Base-by-base conservation (phyloP, 2,888 invertebrate species). In the Mimumesa dahlbomi region DNA sequence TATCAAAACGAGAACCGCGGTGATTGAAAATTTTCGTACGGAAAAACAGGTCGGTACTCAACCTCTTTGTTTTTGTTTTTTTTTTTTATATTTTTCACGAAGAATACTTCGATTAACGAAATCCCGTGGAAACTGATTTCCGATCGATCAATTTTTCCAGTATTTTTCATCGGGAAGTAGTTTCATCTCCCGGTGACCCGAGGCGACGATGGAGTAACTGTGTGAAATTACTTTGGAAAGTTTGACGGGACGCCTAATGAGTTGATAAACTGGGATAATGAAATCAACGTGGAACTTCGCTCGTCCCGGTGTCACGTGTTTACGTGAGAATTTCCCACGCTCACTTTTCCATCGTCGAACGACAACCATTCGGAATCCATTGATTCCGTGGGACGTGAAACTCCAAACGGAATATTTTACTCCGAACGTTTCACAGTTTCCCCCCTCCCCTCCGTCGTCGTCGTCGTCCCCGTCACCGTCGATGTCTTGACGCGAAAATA, bases 201-300 rank as follows among this genome's bases (percentile, higher is more conserved):
- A 34, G 40, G 36, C 1, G 38, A 9, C 14, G n/a, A n/a, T 22
- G 36, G 16, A 38, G 5, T 40, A 21, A n/a, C 21, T 40, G 4
- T 9, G 14, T 14, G 38, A 38, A 40, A 49, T 31, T 34, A 49
- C 19, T 18, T 31, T n/a, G 49, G 18, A 34, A 49, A 49, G 34
- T 34, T 31, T 49, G 29, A 49, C 31, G 49, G 18, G 19, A 16
- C 19, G 34, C n/a, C 34, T 49, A 49, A n/a, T 31, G 16, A 19
- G 34, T 4, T 21, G n/a, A 13, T 45, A 45, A 19, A 49, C 16
- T n/a, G n/a, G 4, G n/a, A 31, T 22, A 34, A 34, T 2, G 34
- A 13, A 49, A 16, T 49, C 34, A 49, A 34, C 49, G 34, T 34
- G 11, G 18, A 11, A 34, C 31, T 4, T 18, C 7, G n/a, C 40